These are phyloP conservation scores for Silvanus unidentatus DNA, from an alignment of 2,888 invertebrate genomes.

Conservation along the genomic window DNA sequence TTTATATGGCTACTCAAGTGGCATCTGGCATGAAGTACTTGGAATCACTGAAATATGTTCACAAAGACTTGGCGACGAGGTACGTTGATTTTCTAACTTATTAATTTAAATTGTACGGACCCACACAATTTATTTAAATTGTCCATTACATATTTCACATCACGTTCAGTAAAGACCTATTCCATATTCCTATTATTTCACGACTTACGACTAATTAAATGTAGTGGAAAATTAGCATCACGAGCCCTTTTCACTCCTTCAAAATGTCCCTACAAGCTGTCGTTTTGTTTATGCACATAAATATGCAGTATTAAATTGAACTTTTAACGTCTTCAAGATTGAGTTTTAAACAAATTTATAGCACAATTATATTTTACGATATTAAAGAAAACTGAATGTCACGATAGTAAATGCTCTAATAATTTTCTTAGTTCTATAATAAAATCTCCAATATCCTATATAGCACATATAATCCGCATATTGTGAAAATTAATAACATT, in stretches of 20 bases:
- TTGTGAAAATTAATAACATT: too few relatives aligned
- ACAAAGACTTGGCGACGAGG: conserved; percentile 80
- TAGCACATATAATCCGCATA: too few relatives aligned
- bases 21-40: conserved; percentile 88
- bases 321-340: conserved; percentile 22
- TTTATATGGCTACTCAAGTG: conserved; percentile 82
- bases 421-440: too few relatives aligned
- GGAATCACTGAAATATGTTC: conserved; percentile 78
- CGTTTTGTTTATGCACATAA: conserved; percentile 31
- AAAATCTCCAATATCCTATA: too few relatives aligned
- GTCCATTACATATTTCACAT: conserved; percentile 6
- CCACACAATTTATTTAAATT: conserved; percentile 6
- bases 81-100: conserved; percentile 40
- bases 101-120: conserved; percentile 22
- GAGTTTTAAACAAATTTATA: conserved; percentile 20
- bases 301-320: conserved; percentile 25
- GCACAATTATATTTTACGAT: conserved; percentile 7
- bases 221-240: conserved; percentile 14
- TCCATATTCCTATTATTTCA: conserved; percentile 10
- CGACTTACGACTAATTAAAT: conserved; percentile 18
- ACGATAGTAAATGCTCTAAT: neutral
- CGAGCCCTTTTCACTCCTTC: conserved; percentile 9
- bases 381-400: conserved; percentile 2
- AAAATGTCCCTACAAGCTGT: conserved; percentile 25
- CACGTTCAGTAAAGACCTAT: conserved; percentile 1